Conservation (phyloP, 2,113 vertebrate genomes). For the Chlamydotis undulata region DNA sequence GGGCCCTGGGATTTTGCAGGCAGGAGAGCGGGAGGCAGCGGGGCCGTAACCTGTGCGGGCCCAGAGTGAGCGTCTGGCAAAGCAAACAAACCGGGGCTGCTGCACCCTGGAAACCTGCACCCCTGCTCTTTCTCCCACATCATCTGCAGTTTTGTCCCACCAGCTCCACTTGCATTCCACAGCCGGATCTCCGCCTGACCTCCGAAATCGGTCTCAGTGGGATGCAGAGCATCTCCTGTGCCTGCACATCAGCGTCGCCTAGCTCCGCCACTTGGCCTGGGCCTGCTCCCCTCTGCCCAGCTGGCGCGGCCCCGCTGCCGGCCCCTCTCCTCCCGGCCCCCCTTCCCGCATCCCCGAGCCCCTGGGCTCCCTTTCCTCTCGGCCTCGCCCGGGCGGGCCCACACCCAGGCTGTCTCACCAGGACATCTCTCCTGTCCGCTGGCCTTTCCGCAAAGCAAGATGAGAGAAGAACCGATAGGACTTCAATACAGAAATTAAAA, state of each 20-base stretch:
- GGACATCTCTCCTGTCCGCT: rapidly evolving
- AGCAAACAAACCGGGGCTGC: background rate
- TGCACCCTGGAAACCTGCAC: background rate
- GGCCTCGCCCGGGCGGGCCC: background rate
- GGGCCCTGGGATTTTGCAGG: background rate
- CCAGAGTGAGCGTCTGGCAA: background rate
- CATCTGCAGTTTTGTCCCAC: background rate
- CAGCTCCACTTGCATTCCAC: background rate
- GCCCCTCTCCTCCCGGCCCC: background rate
- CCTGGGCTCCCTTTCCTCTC: background rate
- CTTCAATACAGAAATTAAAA: background rate
- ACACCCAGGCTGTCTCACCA: background rate
- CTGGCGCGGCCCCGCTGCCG: background rate
- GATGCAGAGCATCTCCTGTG: background rate
- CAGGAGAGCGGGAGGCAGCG: background rate
- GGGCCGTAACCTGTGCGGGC: background rate
- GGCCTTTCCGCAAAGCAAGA: background rate
- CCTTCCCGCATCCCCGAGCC: background rate
- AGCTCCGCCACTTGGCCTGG: background rate
- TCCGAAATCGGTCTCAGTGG: rapidly evolving
- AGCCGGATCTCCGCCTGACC: background rate
- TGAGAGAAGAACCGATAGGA: too few species aligned
- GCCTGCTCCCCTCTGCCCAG: background rate
- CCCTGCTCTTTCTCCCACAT: background rate
- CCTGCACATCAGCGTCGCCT: background rate